These are phyloP conservation scores for Branchinecta lynchi DNA, from an alignment of 1,140 invertebrate species.

Conservation along the genomic window DNA sequence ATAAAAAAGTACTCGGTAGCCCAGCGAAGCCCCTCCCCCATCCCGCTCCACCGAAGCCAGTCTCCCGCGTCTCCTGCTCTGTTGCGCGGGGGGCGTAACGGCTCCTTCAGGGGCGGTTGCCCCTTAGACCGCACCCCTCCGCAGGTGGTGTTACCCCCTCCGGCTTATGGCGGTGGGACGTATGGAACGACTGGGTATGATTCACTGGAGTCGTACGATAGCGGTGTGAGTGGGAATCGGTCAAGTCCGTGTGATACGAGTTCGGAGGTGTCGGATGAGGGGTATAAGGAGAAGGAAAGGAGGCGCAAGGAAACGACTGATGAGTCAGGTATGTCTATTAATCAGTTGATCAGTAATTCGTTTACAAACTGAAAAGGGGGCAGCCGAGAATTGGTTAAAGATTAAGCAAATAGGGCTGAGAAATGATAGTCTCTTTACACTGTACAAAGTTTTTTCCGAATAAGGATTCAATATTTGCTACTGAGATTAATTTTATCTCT, in stretches of 20 bases:
- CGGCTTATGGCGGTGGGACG: too few relatives aligned
- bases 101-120: not conserved
- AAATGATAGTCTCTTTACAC: too few relatives aligned
- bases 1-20: not conserved
- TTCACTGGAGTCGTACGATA: not conserved
- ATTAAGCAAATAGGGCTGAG: too few relatives aligned
- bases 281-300: not conserved
- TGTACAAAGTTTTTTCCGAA: too few relatives aligned
- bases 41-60: not conserved
- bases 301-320: not conserved
- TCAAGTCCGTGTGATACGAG: not conserved
- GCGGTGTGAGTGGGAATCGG: constrained; percentile 2
- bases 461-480: too few relatives aligned
- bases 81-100: not conserved
- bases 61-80: not conserved
- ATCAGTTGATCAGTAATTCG: too few relatives aligned
- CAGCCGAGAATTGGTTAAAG: too few relatives aligned
- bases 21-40: not conserved
- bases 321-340: not conserved
- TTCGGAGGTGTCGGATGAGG: not conserved
- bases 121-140: not conserved
- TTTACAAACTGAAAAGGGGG: too few relatives aligned
- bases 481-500: too few relatives aligned
- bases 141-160: too few relatives aligned
- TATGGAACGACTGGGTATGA: not conserved